phyloP scores from a whole-genome alignment of 2,113 vertebrate species.

The Sterrhoptilus dennistouni region DNA sequence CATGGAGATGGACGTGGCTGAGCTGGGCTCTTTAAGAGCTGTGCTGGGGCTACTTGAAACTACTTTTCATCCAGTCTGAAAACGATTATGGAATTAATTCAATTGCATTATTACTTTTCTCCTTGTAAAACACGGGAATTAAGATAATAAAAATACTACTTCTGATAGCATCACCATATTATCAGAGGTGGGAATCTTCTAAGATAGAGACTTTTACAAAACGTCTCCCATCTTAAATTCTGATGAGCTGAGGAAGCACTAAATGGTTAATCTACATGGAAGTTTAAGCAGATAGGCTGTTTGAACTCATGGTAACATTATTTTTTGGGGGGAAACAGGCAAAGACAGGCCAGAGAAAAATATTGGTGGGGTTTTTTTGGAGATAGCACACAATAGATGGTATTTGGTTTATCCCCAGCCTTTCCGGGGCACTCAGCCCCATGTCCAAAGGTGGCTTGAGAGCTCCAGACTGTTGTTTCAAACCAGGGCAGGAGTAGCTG shows the following conservation, averaged over 20 bases:
- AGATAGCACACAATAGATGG: neutral
- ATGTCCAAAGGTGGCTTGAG: neutral
- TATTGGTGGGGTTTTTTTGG: neutral
- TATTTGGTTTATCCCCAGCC: neutral
- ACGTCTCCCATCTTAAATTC: neutral
- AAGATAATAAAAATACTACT: neutral
- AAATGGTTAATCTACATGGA: neutral
- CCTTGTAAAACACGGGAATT: neutral
- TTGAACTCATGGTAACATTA: neutral
- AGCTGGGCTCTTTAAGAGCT: neutral
- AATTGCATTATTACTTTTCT: neutral
- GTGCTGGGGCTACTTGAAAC: neutral
- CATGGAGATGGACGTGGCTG: neutral
- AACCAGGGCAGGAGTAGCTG: neutral
- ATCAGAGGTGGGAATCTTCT: neutral
- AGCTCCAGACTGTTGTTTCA: neutral
- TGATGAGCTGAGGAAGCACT: neutral
- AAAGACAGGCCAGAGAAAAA: neutral
- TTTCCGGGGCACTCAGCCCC: neutral
- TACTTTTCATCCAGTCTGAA: neutral
- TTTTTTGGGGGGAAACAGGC: neutral
- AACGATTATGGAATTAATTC: neutral
- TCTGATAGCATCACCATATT: neutral
- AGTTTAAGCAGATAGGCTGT: neutral
- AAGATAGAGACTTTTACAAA: neutral